Evolutionary conservation across 2,888 invertebrate genomes (phyloP), one percentile per base, ranked within the genome.

Genomic region (Drosophila gaucha): DNA sequence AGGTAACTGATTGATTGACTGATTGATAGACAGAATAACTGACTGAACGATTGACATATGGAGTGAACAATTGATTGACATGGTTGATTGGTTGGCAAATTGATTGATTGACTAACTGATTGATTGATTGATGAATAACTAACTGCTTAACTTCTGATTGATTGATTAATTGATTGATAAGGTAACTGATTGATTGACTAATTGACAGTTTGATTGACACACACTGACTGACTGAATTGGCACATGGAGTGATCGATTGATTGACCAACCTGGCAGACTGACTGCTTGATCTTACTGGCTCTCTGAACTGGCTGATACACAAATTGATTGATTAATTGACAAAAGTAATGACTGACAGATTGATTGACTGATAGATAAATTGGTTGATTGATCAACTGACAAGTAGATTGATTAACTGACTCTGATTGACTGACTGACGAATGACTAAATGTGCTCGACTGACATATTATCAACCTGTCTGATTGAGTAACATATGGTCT

Each of bases 1-100:
- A n/a, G n/a, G n/a, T n/a, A n/a, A n/a, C n/a, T n/a, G 33, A 33
- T 14, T 33, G 33, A 33, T 33, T 33, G 33, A 33, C 33, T 33
- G 33, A 14, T 4, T 14, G 30, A 2, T 3, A 30, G 1, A 30
- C 12, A 12, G 3, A 30, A 2, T 30, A 22, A 22, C 22, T 22
- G 22, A 22, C 22, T 22, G 5, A 22, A 22, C 3, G 5, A 22
- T 5, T 5, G 22, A 3, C 22, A 22, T 22, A 22, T 22, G 22
- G 3, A 22, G 3, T 22, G 22, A 2, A 22, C n/a, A n/a, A n/a
- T n/a, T n/a, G n/a, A n/a, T n/a, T n/a, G n/a, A n/a, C n/a, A n/a
- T n/a, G n/a, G n/a, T n/a, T n/a, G n/a, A n/a, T n/a, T n/a, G n/a
- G n/a, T 22, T 22, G 22, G 22, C 22, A 3, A n/a, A n/a, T 5